Percentiles rank a stretch among this genome's conserved stretches.
Evolutionary conservation across 2,888 invertebrate genomes (phyloP).

Genomic region (Pachydiplax longipennis): DNA sequence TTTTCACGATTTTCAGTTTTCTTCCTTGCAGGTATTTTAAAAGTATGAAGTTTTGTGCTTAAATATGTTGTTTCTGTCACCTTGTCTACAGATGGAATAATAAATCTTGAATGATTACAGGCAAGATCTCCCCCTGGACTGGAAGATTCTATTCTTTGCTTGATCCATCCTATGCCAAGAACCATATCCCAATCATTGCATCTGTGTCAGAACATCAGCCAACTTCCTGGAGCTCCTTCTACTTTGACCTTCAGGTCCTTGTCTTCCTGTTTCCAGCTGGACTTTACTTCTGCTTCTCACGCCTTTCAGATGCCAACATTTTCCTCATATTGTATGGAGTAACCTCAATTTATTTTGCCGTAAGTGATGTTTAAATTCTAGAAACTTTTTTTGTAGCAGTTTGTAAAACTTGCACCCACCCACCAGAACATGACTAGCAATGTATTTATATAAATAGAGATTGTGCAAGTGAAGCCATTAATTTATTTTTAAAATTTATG

Average conservation of each 20-base stretch:
- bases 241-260: conserved; percentile 94
- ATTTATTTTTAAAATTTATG: too few species aligned
- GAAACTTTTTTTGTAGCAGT: too few species aligned
- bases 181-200: conserved; percentile 98
- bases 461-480: too few species aligned
- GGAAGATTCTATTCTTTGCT: conserved; percentile 95
- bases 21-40: not conserved
- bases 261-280: conserved; percentile 97
- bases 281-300: conserved; percentile 94
- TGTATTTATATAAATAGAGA: too few species aligned
- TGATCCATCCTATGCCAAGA: conserved; percentile 97
- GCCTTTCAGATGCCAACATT: conserved; percentile 93
- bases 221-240: conserved; percentile 98
- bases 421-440: too few species aligned
- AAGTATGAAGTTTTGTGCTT: not conserved
- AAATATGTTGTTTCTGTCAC: not conserved
- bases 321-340: conserved; percentile 97
- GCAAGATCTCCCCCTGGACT: conserved; percentile 97
- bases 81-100: conserved; percentile 8
- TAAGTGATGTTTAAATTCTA: conserved; percentile 61
- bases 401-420: too few species aligned
- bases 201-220: conserved; percentile 98
- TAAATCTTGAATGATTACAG: conserved; percentile 57
- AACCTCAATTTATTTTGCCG: conserved; percentile 97
- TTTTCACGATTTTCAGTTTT: conserved; percentile 22